These are phyloP conservation scores for Junonia oenone DNA, from an alignment of 2,888 invertebrate species.

Conservation along the genomic window DNA sequence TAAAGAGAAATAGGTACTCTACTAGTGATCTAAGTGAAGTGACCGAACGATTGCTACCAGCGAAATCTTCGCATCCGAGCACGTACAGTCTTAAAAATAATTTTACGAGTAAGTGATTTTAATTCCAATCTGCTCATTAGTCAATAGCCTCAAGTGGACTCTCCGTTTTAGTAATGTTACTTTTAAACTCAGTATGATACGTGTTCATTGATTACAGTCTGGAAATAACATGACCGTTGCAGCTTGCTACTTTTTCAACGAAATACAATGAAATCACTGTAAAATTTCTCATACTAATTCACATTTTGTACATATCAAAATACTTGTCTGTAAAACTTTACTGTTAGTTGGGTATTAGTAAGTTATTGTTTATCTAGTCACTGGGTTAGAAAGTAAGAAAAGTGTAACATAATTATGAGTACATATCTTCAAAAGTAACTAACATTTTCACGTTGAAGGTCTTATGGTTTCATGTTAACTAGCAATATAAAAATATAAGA, in stretches of 20 bases:
- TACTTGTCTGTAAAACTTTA: constrained; percentile 33
- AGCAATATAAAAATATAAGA: background rate
- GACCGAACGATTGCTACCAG: constrained; percentile 76
- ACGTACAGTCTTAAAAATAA: constrained; percentile 83
- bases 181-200: constrained; percentile 10
- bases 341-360: constrained; percentile 36
- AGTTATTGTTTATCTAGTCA: constrained; percentile 47
- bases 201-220: constrained; percentile 1
- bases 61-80: constrained; percentile 78
- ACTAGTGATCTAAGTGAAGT: constrained; percentile 84
- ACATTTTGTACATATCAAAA: constrained; percentile 52
- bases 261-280: constrained; percentile 10
- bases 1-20: constrained; percentile 82
- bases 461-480: background rate
- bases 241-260: constrained; percentile 15
- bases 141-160: constrained; percentile 40
- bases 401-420: background rate
- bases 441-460: background rate
- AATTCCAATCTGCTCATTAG: constrained; percentile 68
- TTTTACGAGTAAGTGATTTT: constrained; percentile 58
- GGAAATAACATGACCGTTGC: background rate
- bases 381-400: constrained; percentile 33
- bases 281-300: constrained; percentile 13
- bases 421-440: constrained; percentile 3
- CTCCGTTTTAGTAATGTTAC: constrained; percentile 23